These are phyloP conservation scores for Dreissena rostriformis DNA, from an alignment of 1,140 invertebrate species.

Conservation along the genomic window DNA sequence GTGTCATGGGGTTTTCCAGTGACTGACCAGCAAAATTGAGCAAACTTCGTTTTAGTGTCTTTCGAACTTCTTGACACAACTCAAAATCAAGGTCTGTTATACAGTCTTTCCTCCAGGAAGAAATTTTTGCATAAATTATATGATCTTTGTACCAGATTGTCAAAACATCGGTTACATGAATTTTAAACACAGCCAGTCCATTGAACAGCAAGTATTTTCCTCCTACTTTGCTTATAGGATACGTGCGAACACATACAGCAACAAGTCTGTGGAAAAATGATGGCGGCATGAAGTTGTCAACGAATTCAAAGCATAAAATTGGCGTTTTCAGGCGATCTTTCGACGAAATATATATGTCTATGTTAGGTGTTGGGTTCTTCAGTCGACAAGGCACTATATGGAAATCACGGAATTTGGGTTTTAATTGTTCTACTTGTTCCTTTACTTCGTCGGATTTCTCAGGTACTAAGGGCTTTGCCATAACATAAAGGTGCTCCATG, in stretches of 20 bases:
- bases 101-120: neutral
- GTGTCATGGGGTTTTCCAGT: neutral
- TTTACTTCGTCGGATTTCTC: conserved; percentile 30
- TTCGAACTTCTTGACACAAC: neutral
- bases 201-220: conserved; percentile 8
- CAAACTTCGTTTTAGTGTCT: neutral
- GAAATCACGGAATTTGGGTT: too few relatives aligned
- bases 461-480: too few relatives aligned
- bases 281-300: conserved; percentile 33
- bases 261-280: conserved; percentile 32
- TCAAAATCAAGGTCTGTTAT: neutral
- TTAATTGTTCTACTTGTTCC: neutral
- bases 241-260: conserved; percentile 11
- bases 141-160: conserved; percentile 35
- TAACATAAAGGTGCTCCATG: too few relatives aligned
- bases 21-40: neutral
- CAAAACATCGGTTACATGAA: neutral
- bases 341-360: neutral
- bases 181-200: conserved; percentile 20
- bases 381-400: conserved; percentile 29
- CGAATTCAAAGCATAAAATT: neutral
- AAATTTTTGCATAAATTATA: conserved; percentile 24
- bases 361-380: neutral
- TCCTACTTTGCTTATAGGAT: neutral
- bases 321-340: neutral